Conservation (phyloP, 2,888 invertebrate genomes). For the Gastracanthus pulcherrimus region DNA sequence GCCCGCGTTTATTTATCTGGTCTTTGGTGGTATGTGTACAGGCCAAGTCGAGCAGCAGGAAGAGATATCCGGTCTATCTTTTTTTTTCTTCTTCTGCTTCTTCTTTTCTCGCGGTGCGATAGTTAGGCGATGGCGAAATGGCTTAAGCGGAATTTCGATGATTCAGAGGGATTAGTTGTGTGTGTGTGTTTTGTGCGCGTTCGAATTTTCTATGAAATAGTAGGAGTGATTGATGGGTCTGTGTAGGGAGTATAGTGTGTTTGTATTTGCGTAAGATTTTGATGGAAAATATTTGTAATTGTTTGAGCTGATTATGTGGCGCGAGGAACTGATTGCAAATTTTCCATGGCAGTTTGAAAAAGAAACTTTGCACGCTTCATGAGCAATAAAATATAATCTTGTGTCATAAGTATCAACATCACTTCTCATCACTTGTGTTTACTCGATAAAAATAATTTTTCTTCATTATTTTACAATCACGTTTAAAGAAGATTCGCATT, state of each 20-base stretch:
- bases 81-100: no score
- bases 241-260: neutral
- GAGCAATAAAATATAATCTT: neutral
- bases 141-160: neutral
- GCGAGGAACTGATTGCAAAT: neutral
- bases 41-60: neutral
- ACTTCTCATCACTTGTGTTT: no score
- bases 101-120: neutral
- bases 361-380: no score
- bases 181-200: no score
- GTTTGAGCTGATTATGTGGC: no score
- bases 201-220: neutral
- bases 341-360: neutral
- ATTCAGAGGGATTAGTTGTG: neutral
- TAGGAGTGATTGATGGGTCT: neutral
- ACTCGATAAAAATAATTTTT: no score
- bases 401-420: no score
- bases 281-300: neutral
- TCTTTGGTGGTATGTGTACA: no score
- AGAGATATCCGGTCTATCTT: slow-evolving; percentile 27
- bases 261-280: neutral
- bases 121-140: neutral
- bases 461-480: no score
- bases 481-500: no score
- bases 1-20: slow-evolving; percentile 39